A percentile compares a stretch with the other conserved stretches of the same genome.
Evolutionary conservation across 2,888 invertebrate species (phyloP).

Genomic region (Athalia rosae): DNA sequence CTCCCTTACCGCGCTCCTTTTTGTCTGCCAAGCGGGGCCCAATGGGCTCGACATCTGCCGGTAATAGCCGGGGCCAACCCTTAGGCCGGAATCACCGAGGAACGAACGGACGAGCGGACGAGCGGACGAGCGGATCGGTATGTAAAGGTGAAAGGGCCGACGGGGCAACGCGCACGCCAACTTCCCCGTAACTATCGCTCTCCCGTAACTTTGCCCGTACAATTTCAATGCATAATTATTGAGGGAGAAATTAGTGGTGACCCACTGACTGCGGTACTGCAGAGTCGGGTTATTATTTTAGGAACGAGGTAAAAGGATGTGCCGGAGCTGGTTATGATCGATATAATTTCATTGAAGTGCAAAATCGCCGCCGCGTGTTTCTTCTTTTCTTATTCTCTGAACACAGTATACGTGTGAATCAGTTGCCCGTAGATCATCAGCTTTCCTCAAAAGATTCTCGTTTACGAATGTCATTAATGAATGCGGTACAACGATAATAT

Average conservation of each 20-base stretch:
- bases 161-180: conserved; percentile 35
- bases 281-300: conserved; percentile 7
- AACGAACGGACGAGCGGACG: conserved; percentile 11
- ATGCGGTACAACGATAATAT: conserved; percentile 30
- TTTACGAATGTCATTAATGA: conserved; percentile 27
- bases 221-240: conserved; percentile 45
- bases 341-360: not conserved
- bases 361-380: not conserved
- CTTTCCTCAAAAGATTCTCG: not conserved
- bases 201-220: conserved; percentile 41
- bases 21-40: conserved; percentile 26
- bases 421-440: conserved; percentile 17
- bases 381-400: not conserved
- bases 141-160: conserved; percentile 39
- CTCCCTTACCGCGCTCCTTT: conserved; percentile 11
- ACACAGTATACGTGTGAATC: not conserved
- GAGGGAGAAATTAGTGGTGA: conserved; percentile 27
- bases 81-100: conserved; percentile 37
- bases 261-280: conserved; percentile 21
- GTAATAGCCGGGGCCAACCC: conserved; percentile 47
- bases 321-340: conserved; percentile 1
- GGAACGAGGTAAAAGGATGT: not conserved
- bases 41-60: conserved; percentile 47
- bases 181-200: conserved; percentile 38
- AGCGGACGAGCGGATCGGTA: conserved; percentile 26